A percentile compares a stretch with the other conserved stretches of the same genome.
Evolutionary conservation across 1,140 invertebrate genomes (phyloP).

Genomic region (Latrodectus geometricus): DNA sequence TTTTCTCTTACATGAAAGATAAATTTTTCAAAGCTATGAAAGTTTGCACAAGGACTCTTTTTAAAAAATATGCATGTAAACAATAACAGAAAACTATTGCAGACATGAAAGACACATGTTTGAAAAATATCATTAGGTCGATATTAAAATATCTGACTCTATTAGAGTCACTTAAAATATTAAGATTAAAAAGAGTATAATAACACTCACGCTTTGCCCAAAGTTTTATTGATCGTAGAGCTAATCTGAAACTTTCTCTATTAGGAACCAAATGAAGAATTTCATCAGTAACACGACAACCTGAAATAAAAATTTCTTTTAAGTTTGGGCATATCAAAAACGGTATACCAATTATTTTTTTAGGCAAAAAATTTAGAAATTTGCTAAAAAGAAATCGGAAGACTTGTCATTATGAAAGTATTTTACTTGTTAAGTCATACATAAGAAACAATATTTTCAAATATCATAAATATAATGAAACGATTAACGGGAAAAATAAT

Average conservation of each 20-base stretch:
- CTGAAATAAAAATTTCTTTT: constrained; percentile 64
- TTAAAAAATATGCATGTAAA: no score
- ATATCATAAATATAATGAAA: no score
- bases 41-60: no score
- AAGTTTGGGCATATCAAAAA: no score
- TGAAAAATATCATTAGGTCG: no score
- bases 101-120: no score
- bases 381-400: not conserved
- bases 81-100: no score
- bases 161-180: not conserved
- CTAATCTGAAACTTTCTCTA: constrained; percentile 92
- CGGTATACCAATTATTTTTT: not conserved
- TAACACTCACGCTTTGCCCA: constrained; percentile 95
- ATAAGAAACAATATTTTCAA: no score
- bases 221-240: constrained; percentile 94
- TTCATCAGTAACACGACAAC: constrained; percentile 98
- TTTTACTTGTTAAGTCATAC: no score
- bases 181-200: not conserved
- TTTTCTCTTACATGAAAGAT: no score
- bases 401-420: not conserved
- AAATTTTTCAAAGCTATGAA: no score
- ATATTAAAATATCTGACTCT: not conserved
- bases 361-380: not conserved
- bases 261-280: constrained; percentile 96
- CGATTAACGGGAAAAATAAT: no score